Conservation (phyloP, 2,797 vertebrate species). For the Notolepis coatsorum region DNA sequence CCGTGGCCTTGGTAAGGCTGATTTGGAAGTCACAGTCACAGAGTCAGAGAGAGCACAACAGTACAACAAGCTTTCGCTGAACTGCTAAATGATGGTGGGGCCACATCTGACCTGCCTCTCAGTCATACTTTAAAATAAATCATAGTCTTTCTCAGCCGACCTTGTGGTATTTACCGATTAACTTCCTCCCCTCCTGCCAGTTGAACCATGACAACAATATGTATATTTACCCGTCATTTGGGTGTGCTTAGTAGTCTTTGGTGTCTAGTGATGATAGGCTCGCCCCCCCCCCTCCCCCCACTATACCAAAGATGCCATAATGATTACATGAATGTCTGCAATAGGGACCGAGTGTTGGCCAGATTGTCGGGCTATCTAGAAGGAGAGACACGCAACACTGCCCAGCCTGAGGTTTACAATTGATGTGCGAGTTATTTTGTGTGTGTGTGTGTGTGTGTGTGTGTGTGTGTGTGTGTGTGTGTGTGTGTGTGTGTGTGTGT, state of each 20-base stretch:
- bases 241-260: conserved; percentile 78
- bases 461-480: background rate
- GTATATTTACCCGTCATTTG: conserved; percentile 92
- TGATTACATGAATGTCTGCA: conserved; percentile 91
- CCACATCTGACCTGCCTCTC: conserved; percentile 26
- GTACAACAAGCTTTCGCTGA: conserved; percentile 40
- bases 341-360: conserved; percentile 90
- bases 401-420: conserved; percentile 92
- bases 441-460: conserved; percentile 16
- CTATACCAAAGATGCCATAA: conserved; percentile 67
- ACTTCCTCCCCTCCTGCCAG: conserved; percentile 81
- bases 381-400: conserved; percentile 86
- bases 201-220: conserved; percentile 88
- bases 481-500: conserved; percentile 2
- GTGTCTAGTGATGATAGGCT: conserved; percentile 81
- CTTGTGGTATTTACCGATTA: conserved; percentile 93
- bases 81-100: conserved; percentile 82
- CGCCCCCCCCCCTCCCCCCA: conserved; percentile 30
- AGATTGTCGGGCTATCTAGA: conserved; percentile 94
- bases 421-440: conserved; percentile 19
- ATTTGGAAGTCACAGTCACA: conserved; percentile 70
- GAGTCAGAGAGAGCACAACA: conserved; percentile 34
- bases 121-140: conserved; percentile 51
- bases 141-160: conserved; percentile 88
- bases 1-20: conserved; percentile 75